These are phyloP conservation scores for Suricata suricatta DNA, from an alignment of 2,113 vertebrate genomes.

Conservation along the genomic window DNA sequence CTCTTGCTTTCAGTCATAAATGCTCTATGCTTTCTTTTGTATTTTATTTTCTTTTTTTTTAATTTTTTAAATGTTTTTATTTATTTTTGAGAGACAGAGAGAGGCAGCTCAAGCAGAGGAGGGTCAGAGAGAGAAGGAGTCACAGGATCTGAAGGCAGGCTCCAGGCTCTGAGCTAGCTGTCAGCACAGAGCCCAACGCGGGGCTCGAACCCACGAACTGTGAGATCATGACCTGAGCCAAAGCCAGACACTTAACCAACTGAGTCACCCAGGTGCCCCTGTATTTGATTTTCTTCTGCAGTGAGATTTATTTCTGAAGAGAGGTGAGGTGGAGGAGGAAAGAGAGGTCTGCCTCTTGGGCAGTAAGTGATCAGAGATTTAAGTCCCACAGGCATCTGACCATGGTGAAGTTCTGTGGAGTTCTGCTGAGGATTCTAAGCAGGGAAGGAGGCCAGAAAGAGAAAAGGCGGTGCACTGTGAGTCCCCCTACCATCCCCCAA, in stretches of 20 bases:
- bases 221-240: too few species aligned
- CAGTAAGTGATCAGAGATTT: background rate
- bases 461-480: background rate
- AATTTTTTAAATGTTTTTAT: too few species aligned
- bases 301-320: constrained; percentile 31
- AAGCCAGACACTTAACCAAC: too few species aligned
- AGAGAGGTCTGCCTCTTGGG: background rate
- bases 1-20: background rate
- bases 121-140: too few species aligned
- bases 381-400: background rate
- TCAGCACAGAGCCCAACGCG: too few species aligned
- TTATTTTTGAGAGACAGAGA: too few species aligned
- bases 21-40: background rate
- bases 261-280: too few species aligned
- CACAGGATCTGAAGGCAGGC: too few species aligned
- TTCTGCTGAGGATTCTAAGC: background rate
- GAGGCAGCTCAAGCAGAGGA: too few species aligned
- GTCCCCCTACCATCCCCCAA: background rate
- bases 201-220: too few species aligned
- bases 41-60: background rate
- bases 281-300: background rate
- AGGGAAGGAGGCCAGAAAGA: background rate
- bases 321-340: background rate
- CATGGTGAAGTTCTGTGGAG: background rate
- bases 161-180: too few species aligned